A percentile compares a stretch with the other conserved stretches of the same genome.
These are phyloP conservation scores for Rhinophrynus dorsalis DNA, from an alignment of 2,797 vertebrate species.

Conservation along the genomic window DNA sequence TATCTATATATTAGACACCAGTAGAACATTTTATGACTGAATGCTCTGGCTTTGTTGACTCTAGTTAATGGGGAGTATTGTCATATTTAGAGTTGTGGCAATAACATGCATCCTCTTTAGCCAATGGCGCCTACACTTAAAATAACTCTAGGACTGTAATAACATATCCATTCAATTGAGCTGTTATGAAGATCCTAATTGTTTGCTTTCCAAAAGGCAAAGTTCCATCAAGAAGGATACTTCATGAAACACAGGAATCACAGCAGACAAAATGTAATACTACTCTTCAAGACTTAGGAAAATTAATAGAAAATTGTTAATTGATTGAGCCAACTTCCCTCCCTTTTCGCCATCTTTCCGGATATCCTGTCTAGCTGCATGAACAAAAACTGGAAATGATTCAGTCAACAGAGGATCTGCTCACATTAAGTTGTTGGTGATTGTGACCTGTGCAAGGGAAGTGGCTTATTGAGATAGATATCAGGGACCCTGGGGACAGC, in stretches of 20 bases:
- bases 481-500: conserved; percentile 62
- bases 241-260: conserved; percentile 52
- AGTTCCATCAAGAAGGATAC: conserved; percentile 36
- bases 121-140: conserved; percentile 1
- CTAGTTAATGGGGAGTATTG: neutral
- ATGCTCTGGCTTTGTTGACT: neutral
- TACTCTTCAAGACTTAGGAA: conserved; percentile 53
- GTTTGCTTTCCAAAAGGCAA: conserved; percentile 11
- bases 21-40: neutral
- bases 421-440: conserved; percentile 71
- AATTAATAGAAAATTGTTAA: conserved; percentile 65
- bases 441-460: conserved; percentile 71
- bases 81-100: neutral
- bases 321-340: conserved; percentile 64
- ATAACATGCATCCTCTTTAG: neutral
- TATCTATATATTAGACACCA: too few relatives aligned
- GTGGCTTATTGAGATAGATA: conserved; percentile 70
- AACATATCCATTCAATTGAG: neutral
- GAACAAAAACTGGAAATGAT: conserved; percentile 83
- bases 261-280: conserved; percentile 53
- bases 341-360: conserved; percentile 72
- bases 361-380: conserved; percentile 77
- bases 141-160: conserved; percentile 7
- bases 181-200: conserved; percentile 5
- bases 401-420: conserved; percentile 76